Conservation (phyloP, 2,113 vertebrate species). For the Elgaria multicarinata region DNA sequence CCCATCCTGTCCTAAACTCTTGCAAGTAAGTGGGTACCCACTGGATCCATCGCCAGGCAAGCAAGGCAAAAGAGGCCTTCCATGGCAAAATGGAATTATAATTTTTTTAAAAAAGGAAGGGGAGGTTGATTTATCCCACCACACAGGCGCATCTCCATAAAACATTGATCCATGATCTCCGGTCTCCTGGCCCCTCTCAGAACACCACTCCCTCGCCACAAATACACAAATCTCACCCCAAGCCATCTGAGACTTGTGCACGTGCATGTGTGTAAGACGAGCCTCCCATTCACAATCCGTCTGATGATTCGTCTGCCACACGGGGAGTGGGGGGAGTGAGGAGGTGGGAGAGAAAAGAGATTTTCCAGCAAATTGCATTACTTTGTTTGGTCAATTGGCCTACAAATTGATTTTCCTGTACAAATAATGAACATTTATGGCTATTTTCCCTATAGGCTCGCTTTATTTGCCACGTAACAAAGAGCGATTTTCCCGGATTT, state of each 20-base stretch:
- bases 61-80: not conserved
- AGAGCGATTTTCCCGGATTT: constrained; percentile 71
- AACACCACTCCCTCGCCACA: no score
- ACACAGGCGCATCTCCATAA: not conserved
- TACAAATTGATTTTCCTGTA: constrained; percentile 81
- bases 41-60: not conserved
- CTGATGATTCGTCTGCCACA: constrained; percentile 51
- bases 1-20: not conserved
- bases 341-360: constrained; percentile 20
- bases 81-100: not conserved
- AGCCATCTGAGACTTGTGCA: not conserved
- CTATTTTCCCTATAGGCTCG: constrained; percentile 77
- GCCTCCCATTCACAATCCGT: constrained; percentile 14
- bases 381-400: constrained; percentile 80
- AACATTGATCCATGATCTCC: not conserved
- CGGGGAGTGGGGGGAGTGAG: constrained; percentile 12
- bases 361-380: constrained; percentile 79
- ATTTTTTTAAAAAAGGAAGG: not conserved
- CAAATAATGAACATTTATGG: constrained; percentile 83
- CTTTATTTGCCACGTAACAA: constrained; percentile 74
- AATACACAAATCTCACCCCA: not conserved
- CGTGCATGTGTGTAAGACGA: not conserved
- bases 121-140: not conserved
- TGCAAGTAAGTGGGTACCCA: not conserved
- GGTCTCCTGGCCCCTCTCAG: not conserved